These are phyloP conservation scores for Rhinogobio ventralis DNA, from an alignment of 2,797 vertebrate species.

Conservation along the genomic window DNA sequence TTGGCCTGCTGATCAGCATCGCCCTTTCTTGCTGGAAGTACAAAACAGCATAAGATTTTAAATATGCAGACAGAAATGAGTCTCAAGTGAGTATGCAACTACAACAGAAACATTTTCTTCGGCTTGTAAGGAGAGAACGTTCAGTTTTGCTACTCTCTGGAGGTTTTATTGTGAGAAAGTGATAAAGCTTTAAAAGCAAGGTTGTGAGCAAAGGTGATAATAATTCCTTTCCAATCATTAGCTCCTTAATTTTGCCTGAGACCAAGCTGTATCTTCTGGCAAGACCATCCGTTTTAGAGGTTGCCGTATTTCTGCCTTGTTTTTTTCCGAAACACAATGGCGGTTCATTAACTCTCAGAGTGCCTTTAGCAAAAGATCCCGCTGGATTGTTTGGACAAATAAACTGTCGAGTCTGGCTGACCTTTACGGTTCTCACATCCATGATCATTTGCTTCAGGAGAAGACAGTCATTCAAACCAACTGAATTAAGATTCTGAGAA, in stretches of 20 bases:
- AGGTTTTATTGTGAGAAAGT: conserved; percentile 1
- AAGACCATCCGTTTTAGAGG: conserved; percentile 19
- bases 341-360: conserved; percentile 35
- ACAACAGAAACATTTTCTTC: neutral
- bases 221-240: conserved; percentile 33
- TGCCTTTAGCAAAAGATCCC: conserved; percentile 39
- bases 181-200: neutral
- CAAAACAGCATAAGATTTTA: conserved; percentile 34
- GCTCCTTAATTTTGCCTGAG: neutral
- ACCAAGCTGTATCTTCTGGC: neutral
- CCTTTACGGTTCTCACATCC: conserved; percentile 42
- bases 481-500: conserved; percentile 61
- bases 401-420: conserved; percentile 47
- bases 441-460: conserved; percentile 34
- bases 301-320: conserved; percentile 15
- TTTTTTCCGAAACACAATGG: conserved; percentile 14
- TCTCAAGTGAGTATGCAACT: neutral
- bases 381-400: conserved; percentile 44
- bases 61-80: conserved; percentile 9
- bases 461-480: conserved; percentile 36
- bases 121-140: neutral
- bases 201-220: conserved; percentile 22
- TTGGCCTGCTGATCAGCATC: conserved; percentile 27
- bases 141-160: neutral
- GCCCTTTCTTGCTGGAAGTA: neutral